These are phyloP conservation scores for Electrophaes corylata DNA, from an alignment of 2,888 invertebrate genomes.

Conservation along the genomic window DNA sequence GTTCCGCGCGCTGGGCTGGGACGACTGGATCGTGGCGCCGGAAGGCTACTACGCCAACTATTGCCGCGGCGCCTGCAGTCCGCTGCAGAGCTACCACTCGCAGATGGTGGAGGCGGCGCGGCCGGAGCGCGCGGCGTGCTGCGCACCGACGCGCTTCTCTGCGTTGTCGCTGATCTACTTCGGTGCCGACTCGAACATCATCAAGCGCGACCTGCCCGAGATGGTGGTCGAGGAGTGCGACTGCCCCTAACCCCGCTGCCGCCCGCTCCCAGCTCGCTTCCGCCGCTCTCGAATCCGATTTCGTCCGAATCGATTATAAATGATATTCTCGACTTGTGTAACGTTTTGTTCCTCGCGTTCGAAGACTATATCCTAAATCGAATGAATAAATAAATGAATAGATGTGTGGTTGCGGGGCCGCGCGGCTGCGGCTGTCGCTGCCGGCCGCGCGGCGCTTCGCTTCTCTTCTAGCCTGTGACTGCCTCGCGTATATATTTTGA, in stretches of 20 bases:
- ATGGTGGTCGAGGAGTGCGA: constrained; percentile 98
- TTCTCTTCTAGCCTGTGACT: constrained; percentile 32
- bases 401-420: constrained; percentile 52
- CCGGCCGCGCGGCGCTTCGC: constrained; percentile 20
- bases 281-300: constrained; percentile 79
- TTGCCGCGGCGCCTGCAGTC: constrained; percentile 95
- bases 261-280: constrained; percentile 66
- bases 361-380: constrained; percentile 83
- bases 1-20: constrained; percentile 96
- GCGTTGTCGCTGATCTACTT: constrained; percentile 97
- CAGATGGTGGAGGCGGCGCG: constrained; percentile 96
- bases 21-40: constrained; percentile 97
- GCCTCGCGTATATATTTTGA: constrained; percentile 34
- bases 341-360: constrained; percentile 84
- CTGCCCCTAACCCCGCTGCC: constrained; percentile 88
- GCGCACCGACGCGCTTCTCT: constrained; percentile 95
- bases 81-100: constrained; percentile 94
- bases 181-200: constrained; percentile 94
- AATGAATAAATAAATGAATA: constrained; percentile 60
- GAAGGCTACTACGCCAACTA: constrained; percentile 97
- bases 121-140: constrained; percentile 95
- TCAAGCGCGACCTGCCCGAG: constrained; percentile 96
- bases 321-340: constrained; percentile 83
- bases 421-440: constrained; percentile 36
- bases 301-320: constrained; percentile 81